Base-by-base conservation (phyloP, 2,113 vertebrate species). In the Ophiodon elongatus region DNA sequence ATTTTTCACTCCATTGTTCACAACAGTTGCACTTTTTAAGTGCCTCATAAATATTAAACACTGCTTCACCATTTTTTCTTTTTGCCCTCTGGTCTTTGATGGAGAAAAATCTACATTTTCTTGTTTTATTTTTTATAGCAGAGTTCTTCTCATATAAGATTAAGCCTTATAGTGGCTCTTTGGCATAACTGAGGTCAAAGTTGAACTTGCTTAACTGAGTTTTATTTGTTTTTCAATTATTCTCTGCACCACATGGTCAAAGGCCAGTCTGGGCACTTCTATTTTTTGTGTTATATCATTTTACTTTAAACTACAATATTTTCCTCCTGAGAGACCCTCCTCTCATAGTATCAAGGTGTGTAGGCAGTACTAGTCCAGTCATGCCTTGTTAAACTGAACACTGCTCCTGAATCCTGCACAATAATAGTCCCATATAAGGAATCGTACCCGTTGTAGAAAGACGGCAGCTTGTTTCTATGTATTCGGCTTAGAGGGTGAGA, bases 391-490 rank as follows among this genome's bases (percentile, higher is more conserved):
- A 37, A 80, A 88, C 72, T 11, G 8, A 72, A 86, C 73, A 62
- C 33, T 62, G 75, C 63, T 85, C 52, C 82, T 71, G 62, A 91
- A 76, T 92, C 79, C 88, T 77, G 83, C 94, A 94, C 94, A 94
- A 85, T 31, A 47, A 33, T 50, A 14, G 54, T 85, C 27, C 59
- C 21, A 72, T 81, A 39, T 67, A 63, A 76, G 75, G 45, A 73
- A 4, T 21, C 4, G 14, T 65, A 17, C 47, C 37, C 80, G 70
- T 69, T 83, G 47, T 62, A 80, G 77, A 85, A 72, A 45, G 52
- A 62, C 27, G 64, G 88, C 83, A 87, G 78, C 85, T 91, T 70
- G 56, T 85, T 74, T 66, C 50, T 80, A 59, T 23, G 45, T 78
- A 41, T 84, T 71, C 19, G 52, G 8, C 70, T 60, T n/a, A n/a